A percentile compares a stretch with the other conserved stretches of the same genome.
phyloP scores from a whole-genome alignment of 30 jellyfish, hydroid and myxozoan genomes.

The Clytia hemisphaerica region DNA sequence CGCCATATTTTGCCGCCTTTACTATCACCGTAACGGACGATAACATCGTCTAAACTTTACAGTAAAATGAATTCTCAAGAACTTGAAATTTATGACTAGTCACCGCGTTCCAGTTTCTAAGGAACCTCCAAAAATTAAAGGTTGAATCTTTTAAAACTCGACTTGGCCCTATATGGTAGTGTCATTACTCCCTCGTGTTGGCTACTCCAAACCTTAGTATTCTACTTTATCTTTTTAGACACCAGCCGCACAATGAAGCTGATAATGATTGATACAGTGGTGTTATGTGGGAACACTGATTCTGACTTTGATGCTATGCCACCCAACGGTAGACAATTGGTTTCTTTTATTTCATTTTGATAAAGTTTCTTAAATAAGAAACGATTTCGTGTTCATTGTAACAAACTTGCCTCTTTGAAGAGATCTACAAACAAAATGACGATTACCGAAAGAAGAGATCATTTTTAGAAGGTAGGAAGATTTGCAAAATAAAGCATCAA shows the following conservation, averaged over 20 bases:
- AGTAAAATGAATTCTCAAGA: not conserved
- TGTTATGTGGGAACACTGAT: constrained; percentile 76
- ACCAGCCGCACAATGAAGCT: constrained; percentile 38
- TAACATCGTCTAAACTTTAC: not conserved
- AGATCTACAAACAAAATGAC: too few species aligned
- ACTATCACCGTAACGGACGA: too few species aligned
- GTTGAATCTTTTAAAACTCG: too few species aligned
- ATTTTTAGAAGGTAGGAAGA: too few species aligned
- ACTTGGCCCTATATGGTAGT: too few species aligned
- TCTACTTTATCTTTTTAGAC: constrained; percentile 24
- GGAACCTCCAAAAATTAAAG: too few species aligned
- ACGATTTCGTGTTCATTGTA: not conserved
- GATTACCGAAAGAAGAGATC: too few species aligned
- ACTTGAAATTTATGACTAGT: not conserved
- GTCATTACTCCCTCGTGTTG: too few species aligned
- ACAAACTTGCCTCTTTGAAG: not conserved
- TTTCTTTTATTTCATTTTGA: not conserved
- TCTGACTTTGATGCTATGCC: constrained; percentile 42
- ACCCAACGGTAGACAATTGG: constrained; percentile 36
- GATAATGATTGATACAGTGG: constrained; percentile 66
- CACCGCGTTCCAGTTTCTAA: too few species aligned
- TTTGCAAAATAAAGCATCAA: too few species aligned
- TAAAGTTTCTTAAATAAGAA: not conserved
- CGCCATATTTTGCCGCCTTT: too few species aligned
- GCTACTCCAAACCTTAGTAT: too few species aligned